Evolutionary conservation across 2,113 vertebrate genomes (phyloP).

Genomic region (Neolamprologus cancellatus): DNA sequence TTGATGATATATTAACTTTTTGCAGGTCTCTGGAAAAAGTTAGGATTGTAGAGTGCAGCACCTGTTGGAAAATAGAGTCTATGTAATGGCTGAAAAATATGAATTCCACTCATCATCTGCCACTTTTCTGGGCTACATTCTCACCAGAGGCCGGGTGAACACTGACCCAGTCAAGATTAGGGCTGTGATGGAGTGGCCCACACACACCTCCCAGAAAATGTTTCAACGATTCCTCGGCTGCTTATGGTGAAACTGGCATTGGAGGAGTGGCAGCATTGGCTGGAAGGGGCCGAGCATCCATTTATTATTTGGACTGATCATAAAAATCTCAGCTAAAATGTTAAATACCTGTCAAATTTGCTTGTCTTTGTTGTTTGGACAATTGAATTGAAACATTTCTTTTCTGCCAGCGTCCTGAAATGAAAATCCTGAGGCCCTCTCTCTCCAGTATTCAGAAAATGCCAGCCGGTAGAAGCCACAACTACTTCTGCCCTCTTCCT

Average conservation of each 20-base stretch:
- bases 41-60: neutral
- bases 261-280: neutral
- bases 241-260: neutral
- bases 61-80: neutral
- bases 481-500: neutral
- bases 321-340: neutral
- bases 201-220: neutral
- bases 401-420: neutral
- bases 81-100: neutral
- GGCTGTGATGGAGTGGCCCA: neutral
- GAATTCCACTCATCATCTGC: neutral
- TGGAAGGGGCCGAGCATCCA: neutral
- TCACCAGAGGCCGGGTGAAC: accelerated
- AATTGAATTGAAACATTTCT: neutral
- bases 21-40: neutral
- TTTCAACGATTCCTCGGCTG: neutral
- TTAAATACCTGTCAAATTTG: neutral
- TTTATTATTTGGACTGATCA: neutral
- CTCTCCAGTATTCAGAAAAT: neutral
- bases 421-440: neutral
- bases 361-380: neutral
- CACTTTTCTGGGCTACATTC: neutral
- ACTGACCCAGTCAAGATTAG: neutral
- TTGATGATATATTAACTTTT: neutral
- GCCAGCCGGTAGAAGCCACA: neutral